Base-by-base conservation (phyloP, 2,888 invertebrate genomes). In the Cephus rjabovi region DNA sequence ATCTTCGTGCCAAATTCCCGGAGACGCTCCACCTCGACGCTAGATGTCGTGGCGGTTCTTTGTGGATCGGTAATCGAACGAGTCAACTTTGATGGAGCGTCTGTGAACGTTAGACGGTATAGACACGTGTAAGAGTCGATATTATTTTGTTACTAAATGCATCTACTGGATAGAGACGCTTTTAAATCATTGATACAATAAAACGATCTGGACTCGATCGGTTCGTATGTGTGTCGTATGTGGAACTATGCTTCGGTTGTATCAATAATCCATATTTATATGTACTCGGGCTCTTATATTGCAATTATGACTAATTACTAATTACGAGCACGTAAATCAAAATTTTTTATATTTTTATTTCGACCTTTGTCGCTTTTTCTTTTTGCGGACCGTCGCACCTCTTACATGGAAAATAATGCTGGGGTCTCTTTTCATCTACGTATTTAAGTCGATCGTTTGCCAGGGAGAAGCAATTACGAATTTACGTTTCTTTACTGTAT, bases 271-370 rank as follows among this genome's bases (percentile, higher is more conserved):
- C 83, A 87, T 87, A 87, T 88, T 88, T 87, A 87, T 85, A 83
- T 69, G 77, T 69, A 69, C 34, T 71, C 74, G 35, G 33, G 78
- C 79, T 75, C 79, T 76, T 85, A 83, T 84, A 88, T 87, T 83
- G 85, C 85, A 86, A 87, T 88, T 86, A 85, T 82, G 83, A 75
- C 84, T 88, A 86, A 87, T 87, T 87, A 85, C 80, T 83, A 83
- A 87, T 87, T 86, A 87, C 79, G 83, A 86, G 86, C 76, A 79
- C 82, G 82, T 88, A 87, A 88, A 88, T 88, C 86, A 86, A 79
- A 79, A 86, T 87, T 85, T 86, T 86, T 85, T 84, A 82, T 86
- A 78, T 83, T 81, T 79, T 78, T 73, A 77, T 75, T 77, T 31
- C 12, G 23, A 4, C n/a, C 71, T 37, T 35, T 77, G 75, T 70